Conservation (phyloP, 2,888 invertebrate genomes). For the Stratiomys singularior region DNA sequence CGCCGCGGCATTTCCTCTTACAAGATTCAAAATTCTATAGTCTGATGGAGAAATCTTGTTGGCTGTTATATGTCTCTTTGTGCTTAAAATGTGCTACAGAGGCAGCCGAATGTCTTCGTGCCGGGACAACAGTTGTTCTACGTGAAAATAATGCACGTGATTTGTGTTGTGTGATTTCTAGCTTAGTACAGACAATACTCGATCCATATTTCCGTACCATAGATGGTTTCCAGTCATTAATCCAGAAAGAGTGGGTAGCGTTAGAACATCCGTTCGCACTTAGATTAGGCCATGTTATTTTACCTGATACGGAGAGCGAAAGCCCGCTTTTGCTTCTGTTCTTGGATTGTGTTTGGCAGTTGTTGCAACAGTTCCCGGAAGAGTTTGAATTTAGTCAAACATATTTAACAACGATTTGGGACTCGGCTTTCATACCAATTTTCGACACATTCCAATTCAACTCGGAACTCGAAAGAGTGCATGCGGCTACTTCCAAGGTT, state of each 20-base stretch:
- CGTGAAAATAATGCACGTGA: slow-evolving; percentile 92
- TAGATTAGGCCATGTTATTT: slow-evolving; percentile 75
- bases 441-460: slow-evolving; percentile 95
- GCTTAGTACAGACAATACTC: slow-evolving; percentile 85
- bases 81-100: slow-evolving; percentile 80
- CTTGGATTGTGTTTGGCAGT: slow-evolving; percentile 94
- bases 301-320: slow-evolving; percentile 72
- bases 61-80: slow-evolving; percentile 83
- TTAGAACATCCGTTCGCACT: slow-evolving; percentile 86
- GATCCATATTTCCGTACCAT: slow-evolving; percentile 87
- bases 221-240: slow-evolving; percentile 86
- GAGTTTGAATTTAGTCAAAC: slow-evolving; percentile 93
- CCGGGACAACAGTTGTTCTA: slow-evolving; percentile 81
- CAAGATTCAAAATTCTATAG: slow-evolving; percentile 87
- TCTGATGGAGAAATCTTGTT: slow-evolving; percentile 81
- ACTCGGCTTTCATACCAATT: slow-evolving; percentile 85
- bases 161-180: slow-evolving; percentile 86
- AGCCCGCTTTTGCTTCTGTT: slow-evolving; percentile 91
- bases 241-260: slow-evolving; percentile 96
- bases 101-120: slow-evolving; percentile 74
- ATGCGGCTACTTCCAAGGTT: slow-evolving; percentile 66
- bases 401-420: slow-evolving; percentile 92
- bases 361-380: slow-evolving; percentile 86
- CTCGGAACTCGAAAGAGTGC: slow-evolving; percentile 78
- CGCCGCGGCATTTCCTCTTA: slow-evolving; percentile 72